phyloP scores from a whole-genome alignment of 2,797 vertebrate genomes.

The Chrosomus eos region DNA sequence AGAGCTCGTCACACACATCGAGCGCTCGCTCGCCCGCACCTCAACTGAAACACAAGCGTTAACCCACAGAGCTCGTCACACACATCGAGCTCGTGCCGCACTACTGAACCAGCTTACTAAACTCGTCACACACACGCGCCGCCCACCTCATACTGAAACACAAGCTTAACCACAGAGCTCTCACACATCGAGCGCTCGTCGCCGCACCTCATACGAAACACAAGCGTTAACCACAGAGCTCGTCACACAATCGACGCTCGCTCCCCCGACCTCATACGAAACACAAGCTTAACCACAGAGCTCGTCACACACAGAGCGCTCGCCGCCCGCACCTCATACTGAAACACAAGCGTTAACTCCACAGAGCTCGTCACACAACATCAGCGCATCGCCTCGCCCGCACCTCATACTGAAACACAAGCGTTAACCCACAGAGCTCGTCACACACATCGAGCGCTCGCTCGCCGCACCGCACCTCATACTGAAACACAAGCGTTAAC shows the following conservation, averaged over 20 bases:
- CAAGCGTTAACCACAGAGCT: background rate
- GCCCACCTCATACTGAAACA: too few relatives aligned
- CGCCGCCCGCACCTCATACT: constrained; percentile 91
- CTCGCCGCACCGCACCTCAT: constrained; percentile 88
- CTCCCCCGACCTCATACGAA: constrained; percentile 84
- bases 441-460: background rate
- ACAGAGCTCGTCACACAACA: background rate
- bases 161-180: too few relatives aligned
- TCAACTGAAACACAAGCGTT: too few relatives aligned
- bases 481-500: constrained; percentile 71
- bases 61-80: too few relatives aligned
- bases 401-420: constrained; percentile 83
- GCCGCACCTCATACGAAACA: constrained; percentile 85
- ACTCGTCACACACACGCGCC: too few relatives aligned
- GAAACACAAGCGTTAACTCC: background rate
- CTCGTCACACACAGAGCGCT: background rate
- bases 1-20: too few relatives aligned
- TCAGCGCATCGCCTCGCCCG: too few relatives aligned
- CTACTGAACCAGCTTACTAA: too few relatives aligned
- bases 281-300: background rate
- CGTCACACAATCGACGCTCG: too few relatives aligned
- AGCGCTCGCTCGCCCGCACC: too few relatives aligned
- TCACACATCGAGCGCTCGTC: too few relatives aligned
- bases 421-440: background rate
- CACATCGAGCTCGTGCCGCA: too few relatives aligned